These are phyloP conservation scores for Monochamus saltuarius DNA, from an alignment of 1,140 invertebrate genomes.

Conservation along the genomic window DNA sequence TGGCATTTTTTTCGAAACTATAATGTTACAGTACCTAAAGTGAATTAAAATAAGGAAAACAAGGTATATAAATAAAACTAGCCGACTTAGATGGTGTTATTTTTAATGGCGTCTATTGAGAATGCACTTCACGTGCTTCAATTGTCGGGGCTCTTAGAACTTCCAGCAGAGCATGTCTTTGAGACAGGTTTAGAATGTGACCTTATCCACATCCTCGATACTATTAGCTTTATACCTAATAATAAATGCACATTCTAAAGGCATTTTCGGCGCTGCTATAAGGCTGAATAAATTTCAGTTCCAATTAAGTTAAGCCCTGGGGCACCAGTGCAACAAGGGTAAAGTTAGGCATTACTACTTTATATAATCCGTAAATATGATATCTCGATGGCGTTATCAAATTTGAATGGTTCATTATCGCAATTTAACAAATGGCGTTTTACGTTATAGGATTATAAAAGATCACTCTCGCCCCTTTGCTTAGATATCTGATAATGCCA, in stretches of 20 bases:
- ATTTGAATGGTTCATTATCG: conserved; percentile 49
- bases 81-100: conserved; percentile 10
- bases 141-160: conserved; percentile 7
- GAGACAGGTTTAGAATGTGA: not conserved
- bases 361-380: conserved; percentile 48
- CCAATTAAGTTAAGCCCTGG: conserved; percentile 41
- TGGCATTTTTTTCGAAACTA: too few relatives aligned
- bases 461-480: conserved; percentile 1
- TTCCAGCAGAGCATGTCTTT: not conserved
- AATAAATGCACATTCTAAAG: conserved; percentile 32
- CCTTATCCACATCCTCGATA: not conserved
- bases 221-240: conserved; percentile 23
- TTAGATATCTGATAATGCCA: too few relatives aligned
- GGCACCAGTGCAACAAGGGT: conserved; percentile 40
- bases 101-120: conserved; percentile 22
- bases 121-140: conserved; percentile 21
- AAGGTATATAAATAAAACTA: conserved; percentile 10
- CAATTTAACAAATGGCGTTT: conserved; percentile 45
- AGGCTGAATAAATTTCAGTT: conserved; percentile 41
- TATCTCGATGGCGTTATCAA: conserved; percentile 47
- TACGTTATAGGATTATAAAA: conserved; percentile 13
- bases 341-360: conserved; percentile 43
- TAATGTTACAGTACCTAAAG: too few relatives aligned
- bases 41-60: not conserved
- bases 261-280: conserved; percentile 30